A percentile compares a stretch with the other conserved stretches of the same genome.
Evolutionary conservation across 2,888 invertebrate genomes (phyloP).

Genomic region (Tetanocera ferruginea): DNA sequence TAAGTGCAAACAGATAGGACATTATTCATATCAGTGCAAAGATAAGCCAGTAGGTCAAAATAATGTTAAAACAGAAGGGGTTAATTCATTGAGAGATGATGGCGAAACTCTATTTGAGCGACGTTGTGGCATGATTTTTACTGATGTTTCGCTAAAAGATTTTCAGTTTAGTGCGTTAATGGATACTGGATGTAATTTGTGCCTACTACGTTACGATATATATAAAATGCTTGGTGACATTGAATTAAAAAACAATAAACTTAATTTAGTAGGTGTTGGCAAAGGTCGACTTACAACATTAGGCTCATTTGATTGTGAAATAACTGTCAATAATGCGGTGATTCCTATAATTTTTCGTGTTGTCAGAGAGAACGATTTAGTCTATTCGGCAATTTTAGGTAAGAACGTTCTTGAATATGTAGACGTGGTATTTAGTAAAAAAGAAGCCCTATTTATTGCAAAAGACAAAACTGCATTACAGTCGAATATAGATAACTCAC

Average conservation of each 20-base stretch:
- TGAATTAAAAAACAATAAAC: constrained; percentile 1
- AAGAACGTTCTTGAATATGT: constrained; percentile 33
- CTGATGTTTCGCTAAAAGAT: background rate
- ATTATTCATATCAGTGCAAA: constrained; percentile 40
- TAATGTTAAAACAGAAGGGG: constrained; percentile 53
- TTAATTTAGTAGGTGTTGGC: constrained; percentile 25
- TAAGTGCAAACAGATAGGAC: constrained; percentile 1
- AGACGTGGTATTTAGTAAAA: constrained; percentile 16
- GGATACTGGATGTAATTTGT: constrained; percentile 43
- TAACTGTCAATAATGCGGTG: constrained; percentile 14
- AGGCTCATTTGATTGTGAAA: constrained; percentile 22
- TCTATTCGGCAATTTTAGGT: constrained; percentile 41
- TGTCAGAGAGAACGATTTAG: constrained; percentile 28
- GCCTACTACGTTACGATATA: constrained; percentile 33
- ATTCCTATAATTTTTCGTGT: constrained; percentile 39
- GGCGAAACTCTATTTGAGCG: background rate
- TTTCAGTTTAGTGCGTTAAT: constrained; percentile 35
- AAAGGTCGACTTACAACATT: constrained; percentile 18
- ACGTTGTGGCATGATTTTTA: background rate
- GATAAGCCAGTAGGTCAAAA: constrained; percentile 44
- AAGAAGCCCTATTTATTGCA: background rate
- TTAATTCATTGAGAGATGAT: constrained; percentile 46
- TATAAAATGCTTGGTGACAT: constrained; percentile 24
- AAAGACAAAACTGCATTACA: background rate
- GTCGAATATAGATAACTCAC: background rate